Conservation (phyloP, 2,113 vertebrate species). For the Pelecanoides urinatrix region DNA sequence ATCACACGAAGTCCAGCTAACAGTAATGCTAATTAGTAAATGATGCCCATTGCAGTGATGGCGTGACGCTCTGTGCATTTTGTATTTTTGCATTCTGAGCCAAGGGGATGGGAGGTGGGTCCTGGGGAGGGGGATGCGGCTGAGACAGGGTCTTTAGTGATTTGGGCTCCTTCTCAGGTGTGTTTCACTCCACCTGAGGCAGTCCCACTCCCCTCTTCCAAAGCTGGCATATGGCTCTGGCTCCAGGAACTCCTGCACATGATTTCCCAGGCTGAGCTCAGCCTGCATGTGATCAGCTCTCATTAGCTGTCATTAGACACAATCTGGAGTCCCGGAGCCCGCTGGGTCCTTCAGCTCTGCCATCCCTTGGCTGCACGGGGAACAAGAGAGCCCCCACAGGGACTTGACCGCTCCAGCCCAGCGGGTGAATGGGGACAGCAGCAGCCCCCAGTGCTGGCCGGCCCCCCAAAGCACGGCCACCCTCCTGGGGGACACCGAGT, state of each 20-base stretch:
- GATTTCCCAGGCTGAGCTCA: slow-evolving; percentile 34
- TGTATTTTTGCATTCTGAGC: neutral
- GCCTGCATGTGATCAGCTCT: neutral
- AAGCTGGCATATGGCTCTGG: slow-evolving; percentile 26
- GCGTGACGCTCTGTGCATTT: neutral
- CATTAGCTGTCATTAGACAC: slow-evolving; percentile 43
- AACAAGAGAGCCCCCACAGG: rapidly evolving
- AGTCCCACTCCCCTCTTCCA: neutral
- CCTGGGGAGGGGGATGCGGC: neutral
- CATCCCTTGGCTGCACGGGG: rapidly evolving
- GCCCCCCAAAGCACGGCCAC: neutral
- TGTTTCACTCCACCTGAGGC: neutral
- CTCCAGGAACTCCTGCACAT: neutral
- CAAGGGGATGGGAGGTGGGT: neutral
- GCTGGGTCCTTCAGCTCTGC: neutral
- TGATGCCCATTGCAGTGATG: neutral
- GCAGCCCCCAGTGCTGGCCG: neutral
- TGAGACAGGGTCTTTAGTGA: neutral
- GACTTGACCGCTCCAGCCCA: neutral
- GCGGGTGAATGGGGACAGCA: neutral
- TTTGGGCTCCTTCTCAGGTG: neutral
- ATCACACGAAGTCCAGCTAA: neutral
- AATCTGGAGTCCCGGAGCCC: slow-evolving; percentile 19
- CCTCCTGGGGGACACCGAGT: neutral
- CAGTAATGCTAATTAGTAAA: neutral